Base-by-base conservation (phyloP, 2,888 invertebrate species). In the Cryptophagus acutangulus region DNA sequence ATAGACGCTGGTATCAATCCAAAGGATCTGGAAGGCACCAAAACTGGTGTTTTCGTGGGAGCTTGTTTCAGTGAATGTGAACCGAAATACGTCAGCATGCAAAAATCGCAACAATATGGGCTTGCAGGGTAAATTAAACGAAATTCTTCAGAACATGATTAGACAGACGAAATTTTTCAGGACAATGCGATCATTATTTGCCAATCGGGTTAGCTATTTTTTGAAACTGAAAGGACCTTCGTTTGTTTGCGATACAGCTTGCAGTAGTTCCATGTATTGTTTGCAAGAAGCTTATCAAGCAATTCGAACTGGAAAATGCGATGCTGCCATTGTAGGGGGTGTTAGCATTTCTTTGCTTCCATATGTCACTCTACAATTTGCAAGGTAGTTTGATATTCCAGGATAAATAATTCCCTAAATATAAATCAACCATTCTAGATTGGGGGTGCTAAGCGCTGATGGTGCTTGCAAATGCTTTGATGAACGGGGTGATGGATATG, bases 391-490 rank as follows among this genome's bases (percentile, higher is more conserved):
- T 8, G 9, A 20, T 20, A 10, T 29, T 29, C 10, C n/a, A n/a
- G n/a, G n/a, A n/a, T n/a, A n/a, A n/a, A n/a, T n/a, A n/a, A n/a
- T n/a, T 14, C 12, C 15, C 5, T 34, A 8, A 9, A 2, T 17
- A 24, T 33, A 4, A n/a, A n/a, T n/a, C 12, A 28, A 14, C n/a
- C n/a, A 9, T 49, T 52, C 4, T 40, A 66, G 82, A 55, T 72
- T 83, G 65, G 86, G 86, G 41, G 86, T 87, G 58, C 67, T 96
- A 2, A 86, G 93, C 2, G 71, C 78, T 0, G 87, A 93, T 48
- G 95, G 96, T 0, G 77, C 77, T 34, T 95, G 95, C 69, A 89
- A 90, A 61, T 84, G 88, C 28, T 96, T 97, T 63, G 96, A 97
- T 69, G 81, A 81, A 48, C 75, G 78, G 34, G 88, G 84, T 12